phyloP scores from a whole-genome alignment of 2,797 vertebrate genomes.

The Gymnopithys bicolor region DNA sequence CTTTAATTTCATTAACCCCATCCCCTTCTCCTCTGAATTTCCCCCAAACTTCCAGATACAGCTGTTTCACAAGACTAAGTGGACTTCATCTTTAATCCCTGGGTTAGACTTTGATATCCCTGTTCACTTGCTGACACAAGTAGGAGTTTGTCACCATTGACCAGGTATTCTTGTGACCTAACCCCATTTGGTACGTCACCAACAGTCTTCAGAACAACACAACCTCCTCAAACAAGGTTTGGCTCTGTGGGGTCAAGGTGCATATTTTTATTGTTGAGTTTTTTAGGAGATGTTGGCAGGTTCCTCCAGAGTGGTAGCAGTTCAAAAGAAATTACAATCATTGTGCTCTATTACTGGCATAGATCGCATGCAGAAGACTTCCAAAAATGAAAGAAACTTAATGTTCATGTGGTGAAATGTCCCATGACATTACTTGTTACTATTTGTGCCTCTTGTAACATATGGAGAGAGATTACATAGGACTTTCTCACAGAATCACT shows the following conservation, averaged over 20 bases:
- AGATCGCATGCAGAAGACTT: not conserved
- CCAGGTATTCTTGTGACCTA: not conserved
- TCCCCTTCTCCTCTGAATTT: not conserved
- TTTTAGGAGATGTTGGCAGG: not conserved
- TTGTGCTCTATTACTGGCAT: not conserved
- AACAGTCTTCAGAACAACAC: not conserved
- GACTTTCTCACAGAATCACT: not conserved
- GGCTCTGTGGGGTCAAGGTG: not conserved
- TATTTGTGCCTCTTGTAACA: not conserved
- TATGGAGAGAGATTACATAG: not conserved
- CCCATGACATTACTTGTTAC: not conserved
- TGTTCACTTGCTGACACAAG: not conserved
- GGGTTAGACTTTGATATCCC: accelerated
- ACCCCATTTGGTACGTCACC: not conserved
- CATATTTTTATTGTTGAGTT: not conserved
- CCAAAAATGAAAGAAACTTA: not conserved
- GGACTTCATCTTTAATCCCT: not conserved
- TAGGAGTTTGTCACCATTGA: not conserved
- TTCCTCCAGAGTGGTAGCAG: not conserved
- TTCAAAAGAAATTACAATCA: not conserved
- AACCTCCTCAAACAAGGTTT: not conserved
- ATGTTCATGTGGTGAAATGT: not conserved
- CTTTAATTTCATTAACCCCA: not conserved
- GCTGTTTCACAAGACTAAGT: not conserved
- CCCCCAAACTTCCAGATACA: not conserved